phyloP scores from a whole-genome alignment of 2,888 invertebrate species.

The Sinhomidia bicolor region DNA sequence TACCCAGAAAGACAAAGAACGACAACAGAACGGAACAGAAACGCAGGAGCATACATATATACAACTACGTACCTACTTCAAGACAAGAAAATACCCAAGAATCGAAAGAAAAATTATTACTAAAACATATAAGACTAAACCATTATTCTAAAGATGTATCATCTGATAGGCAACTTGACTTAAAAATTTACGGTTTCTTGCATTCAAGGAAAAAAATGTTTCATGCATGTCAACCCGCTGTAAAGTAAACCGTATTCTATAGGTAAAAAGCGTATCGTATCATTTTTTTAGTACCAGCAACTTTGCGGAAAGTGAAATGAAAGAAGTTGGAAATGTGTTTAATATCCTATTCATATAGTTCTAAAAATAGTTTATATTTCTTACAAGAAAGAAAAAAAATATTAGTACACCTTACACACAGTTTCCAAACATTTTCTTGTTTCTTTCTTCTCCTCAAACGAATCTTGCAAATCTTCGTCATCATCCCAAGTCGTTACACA shows the following conservation, averaged over 20 bases:
- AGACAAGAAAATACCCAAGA: too few species aligned
- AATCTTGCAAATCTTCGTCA: background rate
- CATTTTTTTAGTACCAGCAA: slow-evolving; percentile 24
- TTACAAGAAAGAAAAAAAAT: slow-evolving; percentile 5
- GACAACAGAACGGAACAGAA: background rate
- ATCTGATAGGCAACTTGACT: background rate
- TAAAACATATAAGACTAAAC: too few species aligned
- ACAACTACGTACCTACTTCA: background rate
- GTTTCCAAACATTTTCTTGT: slow-evolving; percentile 34
- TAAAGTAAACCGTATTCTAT: background rate
- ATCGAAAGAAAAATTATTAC: too few species aligned
- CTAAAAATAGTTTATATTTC: slow-evolving; percentile 60
- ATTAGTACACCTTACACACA: slow-evolving; percentile 49
- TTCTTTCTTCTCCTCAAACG: slow-evolving; percentile 40
- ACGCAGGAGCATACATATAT: background rate
- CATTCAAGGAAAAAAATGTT: background rate
- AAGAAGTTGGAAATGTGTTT: slow-evolving; percentile 41
- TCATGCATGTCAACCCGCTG: slow-evolving; percentile 25
- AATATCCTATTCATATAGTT: slow-evolving; percentile 27
- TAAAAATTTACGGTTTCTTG: background rate
- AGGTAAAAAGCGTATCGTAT: slow-evolving; percentile 22
- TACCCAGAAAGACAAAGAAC: background rate
- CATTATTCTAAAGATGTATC: background rate
- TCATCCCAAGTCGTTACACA: background rate
- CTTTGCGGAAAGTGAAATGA: slow-evolving; percentile 24